Evolutionary conservation across 2,888 invertebrate genomes (phyloP).

Genomic region (Tenthredo notha): DNA sequence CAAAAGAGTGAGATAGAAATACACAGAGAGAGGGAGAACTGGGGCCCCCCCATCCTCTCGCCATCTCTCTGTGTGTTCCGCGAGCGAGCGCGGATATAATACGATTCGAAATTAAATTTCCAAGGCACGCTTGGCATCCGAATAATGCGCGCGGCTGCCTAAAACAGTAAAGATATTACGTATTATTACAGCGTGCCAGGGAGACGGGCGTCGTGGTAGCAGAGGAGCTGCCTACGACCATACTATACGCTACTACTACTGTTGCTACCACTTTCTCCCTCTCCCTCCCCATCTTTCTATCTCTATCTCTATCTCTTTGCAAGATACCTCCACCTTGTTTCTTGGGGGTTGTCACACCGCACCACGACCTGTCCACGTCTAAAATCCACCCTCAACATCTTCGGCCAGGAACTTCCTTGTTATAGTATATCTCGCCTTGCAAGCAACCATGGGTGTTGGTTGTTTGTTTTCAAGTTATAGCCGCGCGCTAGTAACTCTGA

Average conservation of each 20-base stretch:
- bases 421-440: not conserved
- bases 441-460: not conserved
- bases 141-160: conserved; percentile 75
- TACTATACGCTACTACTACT: not conserved
- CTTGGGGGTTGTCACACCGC: conserved; percentile 23
- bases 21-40: not conserved
- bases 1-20: not conserved
- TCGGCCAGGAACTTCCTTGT: conserved; percentile 22
- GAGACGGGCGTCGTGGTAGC: conserved; percentile 51
- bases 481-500: not conserved
- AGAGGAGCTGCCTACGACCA: conserved; percentile 13
- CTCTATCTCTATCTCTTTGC: not conserved
- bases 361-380: conserved; percentile 12
- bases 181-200: conserved; percentile 74
- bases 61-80: conserved; percentile 56
- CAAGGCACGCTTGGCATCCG: conserved; percentile 74
- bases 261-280: not conserved
- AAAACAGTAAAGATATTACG: conserved; percentile 76
- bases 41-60: conserved; percentile 54
- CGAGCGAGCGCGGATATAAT: conserved; percentile 70
- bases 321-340: not conserved
- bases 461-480: conserved; percentile 42
- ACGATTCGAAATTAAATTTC: conserved; percentile 76
- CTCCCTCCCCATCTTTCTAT: not conserved
- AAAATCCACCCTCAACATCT: conserved; percentile 14